Evolutionary conservation across 2,888 invertebrate species (phyloP).

Genomic region (Lycia hirtaria): DNA sequence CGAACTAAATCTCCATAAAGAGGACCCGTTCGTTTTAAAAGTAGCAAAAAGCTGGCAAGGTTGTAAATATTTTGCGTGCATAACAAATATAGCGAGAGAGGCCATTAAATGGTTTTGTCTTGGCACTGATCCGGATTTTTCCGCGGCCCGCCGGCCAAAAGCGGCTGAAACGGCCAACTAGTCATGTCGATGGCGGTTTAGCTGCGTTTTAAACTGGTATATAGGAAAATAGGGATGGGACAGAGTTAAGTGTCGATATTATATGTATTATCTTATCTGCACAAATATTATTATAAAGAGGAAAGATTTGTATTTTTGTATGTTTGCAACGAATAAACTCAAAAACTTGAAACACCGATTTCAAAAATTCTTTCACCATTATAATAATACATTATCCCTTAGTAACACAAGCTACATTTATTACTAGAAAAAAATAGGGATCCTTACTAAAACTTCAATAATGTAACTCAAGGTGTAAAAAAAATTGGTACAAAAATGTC

Average conservation of each 20-base stretch:
- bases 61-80: constrained; percentile 26
- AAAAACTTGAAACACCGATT: no score
- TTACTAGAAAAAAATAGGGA: no score
- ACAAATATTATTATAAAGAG: no score
- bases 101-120: constrained; percentile 22
- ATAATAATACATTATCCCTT: no score
- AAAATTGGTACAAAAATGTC: no score
- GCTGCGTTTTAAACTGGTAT: constrained; percentile 37
- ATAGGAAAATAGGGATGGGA: constrained; percentile 22
- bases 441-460: no score
- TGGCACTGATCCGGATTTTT: constrained; percentile 26
- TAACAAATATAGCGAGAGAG: constrained; percentile 7
- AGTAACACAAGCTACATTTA: no score
- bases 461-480: no score
- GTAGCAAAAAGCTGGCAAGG: constrained; percentile 7
- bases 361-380: no score
- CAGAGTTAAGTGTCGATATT: not conserved
- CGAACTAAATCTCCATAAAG: constrained; percentile 13
- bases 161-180: constrained; percentile 22
- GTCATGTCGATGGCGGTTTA: constrained; percentile 39
- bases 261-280: not conserved
- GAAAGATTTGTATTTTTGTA: no score
- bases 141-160: constrained; percentile 22
- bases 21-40: constrained; percentile 15
- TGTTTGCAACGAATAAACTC: no score